Conservation (phyloP, 2,113 vertebrate genomes). For the Pseudonaja textilis region DNA sequence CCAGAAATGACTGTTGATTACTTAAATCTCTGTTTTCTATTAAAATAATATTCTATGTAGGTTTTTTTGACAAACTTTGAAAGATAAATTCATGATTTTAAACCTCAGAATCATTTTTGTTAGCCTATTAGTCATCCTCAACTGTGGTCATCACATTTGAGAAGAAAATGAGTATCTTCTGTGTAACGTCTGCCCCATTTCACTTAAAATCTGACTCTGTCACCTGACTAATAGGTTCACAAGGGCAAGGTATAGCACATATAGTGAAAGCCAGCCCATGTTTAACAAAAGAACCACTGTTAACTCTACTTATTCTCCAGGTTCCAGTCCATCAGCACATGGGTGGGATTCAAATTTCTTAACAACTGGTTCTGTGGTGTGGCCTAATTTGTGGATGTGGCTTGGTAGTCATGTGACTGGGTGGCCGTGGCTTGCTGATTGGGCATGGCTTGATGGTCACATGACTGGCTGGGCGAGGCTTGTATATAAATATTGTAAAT, state of each 20-base stretch:
- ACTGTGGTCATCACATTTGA: background rate
- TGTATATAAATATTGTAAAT: too few relatives aligned
- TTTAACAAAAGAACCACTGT: background rate
- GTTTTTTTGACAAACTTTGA: conserved; percentile 46
- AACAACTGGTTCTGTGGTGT: too few relatives aligned
- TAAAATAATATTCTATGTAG: conserved; percentile 48
- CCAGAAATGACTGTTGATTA: conserved; percentile 51
- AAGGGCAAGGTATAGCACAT: background rate
- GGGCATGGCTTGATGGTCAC: too few relatives aligned
- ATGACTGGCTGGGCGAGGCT: too few relatives aligned
- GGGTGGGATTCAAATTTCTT: too few relatives aligned
- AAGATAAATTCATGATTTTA: conserved; percentile 20
- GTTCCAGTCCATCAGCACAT: too few relatives aligned
- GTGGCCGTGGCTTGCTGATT: too few relatives aligned
- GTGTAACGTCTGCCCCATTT: background rate
- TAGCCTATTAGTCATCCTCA: conserved; percentile 13
- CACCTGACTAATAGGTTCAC: background rate
- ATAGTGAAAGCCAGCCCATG: background rate
- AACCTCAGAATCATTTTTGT: conserved; percentile 36
- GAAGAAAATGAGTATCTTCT: background rate
- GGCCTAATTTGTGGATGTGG: too few relatives aligned
- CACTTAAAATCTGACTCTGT: background rate
- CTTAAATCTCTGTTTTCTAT: conserved; percentile 45
- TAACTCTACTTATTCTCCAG: background rate
- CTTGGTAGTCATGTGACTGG: too few relatives aligned